Evolutionary conservation across 64 coral and sea anemone species (phyloP).

Genomic region (Orbicella faveolata): DNA sequence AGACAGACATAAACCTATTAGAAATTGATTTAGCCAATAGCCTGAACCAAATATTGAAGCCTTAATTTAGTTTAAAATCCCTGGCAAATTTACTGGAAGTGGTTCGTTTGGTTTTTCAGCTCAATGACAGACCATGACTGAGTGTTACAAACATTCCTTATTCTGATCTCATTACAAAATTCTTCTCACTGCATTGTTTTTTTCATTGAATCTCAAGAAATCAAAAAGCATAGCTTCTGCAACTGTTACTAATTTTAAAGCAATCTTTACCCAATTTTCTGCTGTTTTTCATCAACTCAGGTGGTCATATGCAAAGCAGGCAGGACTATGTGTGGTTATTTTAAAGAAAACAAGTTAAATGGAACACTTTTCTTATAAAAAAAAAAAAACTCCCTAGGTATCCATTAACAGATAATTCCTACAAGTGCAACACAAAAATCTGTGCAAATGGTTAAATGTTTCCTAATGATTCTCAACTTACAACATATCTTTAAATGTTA

Average conservation of each 20-base stretch:
- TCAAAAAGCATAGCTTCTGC: background rate
- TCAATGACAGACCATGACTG: no score
- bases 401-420: conserved; percentile 24
- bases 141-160: no score
- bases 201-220: background rate
- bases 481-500: background rate
- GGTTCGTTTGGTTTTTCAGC: no score
- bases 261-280: background rate
- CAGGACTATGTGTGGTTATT: background rate
- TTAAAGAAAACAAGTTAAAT: background rate
- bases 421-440: conserved; percentile 24
- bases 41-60: no score
- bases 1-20: background rate
- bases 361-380: conserved; percentile 1
- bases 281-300: background rate
- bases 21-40: background rate
- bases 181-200: background rate
- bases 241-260: background rate
- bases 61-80: no score
- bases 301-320: conserved; percentile 1
- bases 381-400: background rate
- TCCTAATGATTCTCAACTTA: background rate
- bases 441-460: conserved; percentile 36
- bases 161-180: background rate
- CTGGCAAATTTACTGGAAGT: background rate